Evolutionary conservation across 1,140 invertebrate species (phyloP), one percentile per base, ranked within the genome.

Genomic region (Drosophila bocki): DNA sequence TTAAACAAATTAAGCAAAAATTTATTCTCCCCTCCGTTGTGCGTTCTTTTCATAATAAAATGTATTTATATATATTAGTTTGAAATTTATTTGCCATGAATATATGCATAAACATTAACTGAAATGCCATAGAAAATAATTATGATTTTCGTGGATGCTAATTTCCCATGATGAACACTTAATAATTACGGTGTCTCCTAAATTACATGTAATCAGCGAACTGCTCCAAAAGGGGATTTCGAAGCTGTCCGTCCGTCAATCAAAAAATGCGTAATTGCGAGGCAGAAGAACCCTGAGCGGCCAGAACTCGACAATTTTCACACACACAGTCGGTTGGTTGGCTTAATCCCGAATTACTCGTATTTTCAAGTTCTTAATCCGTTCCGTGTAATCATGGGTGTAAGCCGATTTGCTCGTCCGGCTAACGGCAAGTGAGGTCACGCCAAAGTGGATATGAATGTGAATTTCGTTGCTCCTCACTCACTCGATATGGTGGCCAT

Each of bases 361-460:
- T 62, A 33, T 22, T 50, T 53, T 32, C n/a, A 51, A 71, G 54
- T 72, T 72, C 64, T 54, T 77, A 78, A 78, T 70, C 64, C 80
- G 80, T 78, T 82, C 80, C 75, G 80, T 83, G 47, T 83, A 63
- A 58, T 63, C 61, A 45, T 64, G 22, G 45, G 17, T 59, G 32
- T 85, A 85, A 88, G 76, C 77, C 72, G 84, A 75, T 88, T 87
- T 74, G 44, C 54, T 44, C 11, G 48, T 17, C 63, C 65, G 48
- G 39, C 76, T 83, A 88, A 87, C 84, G 84, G 84, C 51, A 69
- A 61, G 75, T 83, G 71, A 83, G 84, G 80, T 86, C 82, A 84
- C 62, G 2, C 7, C 19, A 61, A 41, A 63, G 22, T 63, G 53
- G 33, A 63, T 48, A 13, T 48, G 47, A 48, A 29, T 48, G 47